Evolutionary conservation across 2,797 vertebrate genomes (phyloP).

Genomic region (Caiman crocodilus): DNA sequence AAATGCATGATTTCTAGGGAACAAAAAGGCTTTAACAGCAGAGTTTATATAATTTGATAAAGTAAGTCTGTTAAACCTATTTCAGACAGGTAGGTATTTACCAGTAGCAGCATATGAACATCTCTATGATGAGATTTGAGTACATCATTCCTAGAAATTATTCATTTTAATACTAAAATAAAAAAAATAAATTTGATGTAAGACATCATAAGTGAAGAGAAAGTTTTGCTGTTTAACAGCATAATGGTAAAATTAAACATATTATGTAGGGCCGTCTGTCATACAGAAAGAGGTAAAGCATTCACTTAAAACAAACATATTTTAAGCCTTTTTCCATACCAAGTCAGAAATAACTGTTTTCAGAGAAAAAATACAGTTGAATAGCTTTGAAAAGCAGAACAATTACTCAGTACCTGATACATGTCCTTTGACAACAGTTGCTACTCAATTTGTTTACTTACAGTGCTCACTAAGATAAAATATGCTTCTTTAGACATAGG

Average conservation of each 20-base stretch:
- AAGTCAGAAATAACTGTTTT: conserved; percentile 30
- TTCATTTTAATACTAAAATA: too few species aligned
- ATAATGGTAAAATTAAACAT: background rate
- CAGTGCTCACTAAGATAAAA: conserved; percentile 29
- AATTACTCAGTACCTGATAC: conserved; percentile 16
- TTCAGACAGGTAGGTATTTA: background rate
- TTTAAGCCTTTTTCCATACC: conserved; percentile 16
- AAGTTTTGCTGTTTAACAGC: background rate
- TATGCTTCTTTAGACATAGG: conserved; percentile 22
- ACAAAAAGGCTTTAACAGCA: background rate
- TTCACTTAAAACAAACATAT: background rate
- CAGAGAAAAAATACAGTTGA: conserved; percentile 20
- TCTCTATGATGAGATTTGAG: background rate
- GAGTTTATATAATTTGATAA: background rate
- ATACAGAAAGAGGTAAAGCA: background rate
- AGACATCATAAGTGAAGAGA: background rate
- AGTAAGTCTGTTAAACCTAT: background rate
- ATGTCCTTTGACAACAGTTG: conserved; percentile 51
- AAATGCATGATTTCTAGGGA: background rate
- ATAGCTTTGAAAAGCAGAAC: conserved; percentile 15
- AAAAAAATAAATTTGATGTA: too few species aligned
- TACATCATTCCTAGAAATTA: background rate
- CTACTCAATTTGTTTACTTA: conserved; percentile 45
- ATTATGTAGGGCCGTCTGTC: background rate
- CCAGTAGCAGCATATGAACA: background rate